Conservation (phyloP, 1,140 invertebrate genomes). For the Drosophila parvula region DNA sequence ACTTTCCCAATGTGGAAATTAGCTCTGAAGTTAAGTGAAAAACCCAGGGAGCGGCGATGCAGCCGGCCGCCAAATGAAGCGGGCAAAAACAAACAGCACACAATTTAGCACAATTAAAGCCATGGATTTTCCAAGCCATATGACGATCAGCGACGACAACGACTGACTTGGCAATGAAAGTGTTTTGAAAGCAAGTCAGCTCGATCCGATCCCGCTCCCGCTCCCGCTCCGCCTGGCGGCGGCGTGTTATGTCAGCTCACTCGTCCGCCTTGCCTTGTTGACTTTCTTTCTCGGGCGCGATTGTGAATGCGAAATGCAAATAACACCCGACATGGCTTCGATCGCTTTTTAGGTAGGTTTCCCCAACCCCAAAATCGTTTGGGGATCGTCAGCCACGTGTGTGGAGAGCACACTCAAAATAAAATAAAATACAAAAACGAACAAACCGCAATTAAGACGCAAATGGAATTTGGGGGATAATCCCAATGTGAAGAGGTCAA, state of each 20-base stretch:
- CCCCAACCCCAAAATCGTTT: conserved; percentile 1
- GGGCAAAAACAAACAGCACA: conserved; percentile 46
- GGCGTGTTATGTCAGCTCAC: conserved; percentile 66
- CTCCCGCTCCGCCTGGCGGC: conserved; percentile 1
- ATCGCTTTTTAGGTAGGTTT: conserved; percentile 9
- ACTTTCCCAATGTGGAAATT: conserved; percentile 53
- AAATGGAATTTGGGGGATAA: conserved; percentile 33
- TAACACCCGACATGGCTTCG: conserved; percentile 36
- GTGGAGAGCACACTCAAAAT: conserved; percentile 3
- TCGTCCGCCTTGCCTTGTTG: conserved; percentile 53
- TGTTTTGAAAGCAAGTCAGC: conserved; percentile 52
- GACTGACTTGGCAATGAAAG: conserved; percentile 71
- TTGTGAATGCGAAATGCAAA: conserved; percentile 68
- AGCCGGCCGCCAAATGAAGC: conserved; percentile 56
- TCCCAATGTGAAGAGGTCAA: conserved; percentile 34
- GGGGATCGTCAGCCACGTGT: conserved; percentile 58
- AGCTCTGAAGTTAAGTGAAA: conserved; percentile 47
- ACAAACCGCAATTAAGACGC: conserved; percentile 20
- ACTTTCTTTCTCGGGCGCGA: conserved; percentile 68
- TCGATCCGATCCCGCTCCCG: conserved; percentile 13
- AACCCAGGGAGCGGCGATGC: conserved; percentile 27
- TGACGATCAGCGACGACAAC: conserved; percentile 21
- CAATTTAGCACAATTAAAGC: conserved; percentile 72
- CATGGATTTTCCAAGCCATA: conserved; percentile 67
- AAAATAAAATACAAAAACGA: conserved; percentile 20